Base-by-base conservation (phyloP, 2,797 vertebrate species). In the Helarctos malayanus region DNA sequence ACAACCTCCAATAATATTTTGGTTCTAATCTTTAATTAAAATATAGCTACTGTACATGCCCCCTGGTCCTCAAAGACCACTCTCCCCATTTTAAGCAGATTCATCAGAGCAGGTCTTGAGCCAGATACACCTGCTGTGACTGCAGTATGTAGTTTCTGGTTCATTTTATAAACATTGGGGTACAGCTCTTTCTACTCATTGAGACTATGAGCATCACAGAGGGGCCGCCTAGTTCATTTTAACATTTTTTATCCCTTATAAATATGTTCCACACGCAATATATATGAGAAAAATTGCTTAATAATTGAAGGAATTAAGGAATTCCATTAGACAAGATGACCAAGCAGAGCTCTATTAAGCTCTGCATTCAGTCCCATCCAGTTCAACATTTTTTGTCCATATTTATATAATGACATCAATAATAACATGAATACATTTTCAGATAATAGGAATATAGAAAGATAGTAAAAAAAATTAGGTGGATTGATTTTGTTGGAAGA, bases 21-120 rank as follows among this genome's bases (percentile, higher is more conserved):
- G 14, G 41, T 49, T 83, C 61, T 93, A 93, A 75, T 69, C 49
- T 63, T 80, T 92, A 91, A 93, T 94, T 88, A 89, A 91, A 93
- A 85, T 69, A 57, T 35, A 89, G 32, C 41, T 96, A 14, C 47
- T n/a, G 8, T 52, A 4, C 10, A 21, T n/a, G 38, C 15, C 45
- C 6, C 35, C 61, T 91, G 13, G 21, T 15, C 49, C 35, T 52
- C 83, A 27, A 63, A 80, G 88, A 87, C 45, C 21, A 79, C n/a
- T 49, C 19, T 93, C 45, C 29, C 83, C 45, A 69, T 93, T 73
- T 86, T 69, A 91, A 91, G 23, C 32, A 41, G 19, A 73, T 85
- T 79, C 56, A 68, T 59, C 59, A 63, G 52, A 86, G 41, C 21
- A 83, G 68, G 12, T 69, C 87, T 75, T 71, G 87, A 91, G 25